These are phyloP conservation scores for Muscina levida DNA, from an alignment of 2,888 invertebrate genomes.

Conservation along the genomic window DNA sequence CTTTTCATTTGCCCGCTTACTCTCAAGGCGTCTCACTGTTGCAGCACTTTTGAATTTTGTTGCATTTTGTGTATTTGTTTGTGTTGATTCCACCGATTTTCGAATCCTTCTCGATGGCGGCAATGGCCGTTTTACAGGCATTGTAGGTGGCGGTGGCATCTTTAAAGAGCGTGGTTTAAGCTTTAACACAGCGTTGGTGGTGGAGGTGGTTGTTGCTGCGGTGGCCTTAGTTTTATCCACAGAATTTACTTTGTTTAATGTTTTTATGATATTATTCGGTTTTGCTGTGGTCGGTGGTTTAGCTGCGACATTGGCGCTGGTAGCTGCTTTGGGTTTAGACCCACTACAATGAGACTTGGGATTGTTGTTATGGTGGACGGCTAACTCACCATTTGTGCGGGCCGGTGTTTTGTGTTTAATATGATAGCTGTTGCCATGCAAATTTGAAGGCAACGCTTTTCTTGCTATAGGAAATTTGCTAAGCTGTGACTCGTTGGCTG, in stretches of 20 bases:
- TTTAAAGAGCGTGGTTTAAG: conserved; percentile 46
- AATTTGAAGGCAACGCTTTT: conserved; percentile 39
- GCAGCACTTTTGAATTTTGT: conserved; percentile 3
- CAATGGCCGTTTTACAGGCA: neutral
- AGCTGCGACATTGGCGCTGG: neutral
- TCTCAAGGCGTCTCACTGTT: conserved; percentile 12
- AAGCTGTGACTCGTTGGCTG: neutral
- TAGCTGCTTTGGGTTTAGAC: neutral
- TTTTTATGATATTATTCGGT: neutral
- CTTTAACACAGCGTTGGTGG: conserved; percentile 21
- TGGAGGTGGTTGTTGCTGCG: neutral
- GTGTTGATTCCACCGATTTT: conserved; percentile 1
- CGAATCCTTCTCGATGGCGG: conserved; percentile 3
- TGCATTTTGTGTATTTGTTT: neutral
- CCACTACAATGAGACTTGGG: neutral
- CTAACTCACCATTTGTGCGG: neutral
- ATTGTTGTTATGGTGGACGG: neutral
- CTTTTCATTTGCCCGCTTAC: neutral
- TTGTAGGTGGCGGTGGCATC: conserved; percentile 51
- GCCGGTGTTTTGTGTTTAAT: conserved; percentile 25
- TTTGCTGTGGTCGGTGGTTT: conserved; percentile 12
- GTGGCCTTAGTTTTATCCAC: neutral
- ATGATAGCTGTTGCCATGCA: conserved; percentile 15
- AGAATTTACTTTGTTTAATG: too few species aligned
- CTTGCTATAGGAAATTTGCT: conserved; percentile 30